A percentile compares a stretch with the other conserved stretches of the same genome.
phyloP scores from a whole-genome alignment of 2,797 vertebrate species.

The Rhincodon typus region DNA sequence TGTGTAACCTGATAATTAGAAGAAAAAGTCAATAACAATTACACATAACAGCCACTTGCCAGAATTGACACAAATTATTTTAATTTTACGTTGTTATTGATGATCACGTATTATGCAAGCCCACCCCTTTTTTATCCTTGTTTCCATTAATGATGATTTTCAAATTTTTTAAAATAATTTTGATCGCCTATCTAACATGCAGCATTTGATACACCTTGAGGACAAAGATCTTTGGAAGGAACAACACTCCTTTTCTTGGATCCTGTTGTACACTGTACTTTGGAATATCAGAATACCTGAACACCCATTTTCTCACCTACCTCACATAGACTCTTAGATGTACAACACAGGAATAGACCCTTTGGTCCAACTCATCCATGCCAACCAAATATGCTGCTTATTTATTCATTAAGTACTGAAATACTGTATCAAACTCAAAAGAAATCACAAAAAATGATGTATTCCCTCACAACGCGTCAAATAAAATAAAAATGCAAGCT shows the following conservation, averaged over 20 bases:
- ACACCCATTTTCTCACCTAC: neutral
- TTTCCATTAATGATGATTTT: neutral
- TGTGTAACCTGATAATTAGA: conserved; percentile 48
- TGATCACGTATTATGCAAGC: conserved; percentile 43
- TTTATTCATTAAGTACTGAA: neutral
- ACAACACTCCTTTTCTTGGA: neutral
- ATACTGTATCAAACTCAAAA: neutral
- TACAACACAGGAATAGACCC: no score
- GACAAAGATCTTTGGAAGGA: neutral
- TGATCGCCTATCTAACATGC: neutral
- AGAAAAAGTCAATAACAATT: conserved; percentile 53
- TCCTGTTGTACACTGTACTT: neutral
- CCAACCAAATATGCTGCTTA: neutral
- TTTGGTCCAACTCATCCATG: no score
- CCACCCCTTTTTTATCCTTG: neutral
- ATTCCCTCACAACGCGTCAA: neutral
- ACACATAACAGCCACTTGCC: conserved; percentile 55
- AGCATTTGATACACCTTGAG: neutral
- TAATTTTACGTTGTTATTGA: conserved; percentile 57
- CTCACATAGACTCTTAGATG: neutral
- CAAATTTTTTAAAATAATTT: neutral
- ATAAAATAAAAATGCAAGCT: neutral
- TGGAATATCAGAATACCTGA: neutral
- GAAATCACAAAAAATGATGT: neutral
- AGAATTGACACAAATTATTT: conserved; percentile 57